Base-by-base conservation (phyloP, 37 sponge, comb jelly and placozoan species). In the Bolinopsis microptera region DNA sequence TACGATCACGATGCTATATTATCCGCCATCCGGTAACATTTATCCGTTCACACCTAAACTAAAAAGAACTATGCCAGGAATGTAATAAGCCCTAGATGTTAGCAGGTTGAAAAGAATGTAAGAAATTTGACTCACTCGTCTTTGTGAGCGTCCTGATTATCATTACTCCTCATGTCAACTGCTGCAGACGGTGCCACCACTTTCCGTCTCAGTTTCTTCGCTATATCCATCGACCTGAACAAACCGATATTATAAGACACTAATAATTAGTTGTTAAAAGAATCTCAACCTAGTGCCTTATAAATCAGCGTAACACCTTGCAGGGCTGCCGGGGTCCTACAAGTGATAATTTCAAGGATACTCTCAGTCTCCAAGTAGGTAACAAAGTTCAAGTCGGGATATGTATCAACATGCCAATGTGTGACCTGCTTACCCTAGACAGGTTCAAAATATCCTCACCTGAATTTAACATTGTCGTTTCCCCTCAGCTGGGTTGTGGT, bases 191-290 rank as follows among this genome's bases (percentile, higher is more conserved):
- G 80, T 21, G 80, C 32, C 1, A 77, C 35, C 21, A 77, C 80
- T 77, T 77, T 77, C 36, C 80, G 28, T 35, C 80, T 27, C 80
- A 77, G 32, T 3, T 32, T 27, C 37, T 27, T 32, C 16, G 80
- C 80, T 1, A 77, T 77, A 18, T 77, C 80, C 35, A 32, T 77
- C 27, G 80, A 32, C 32, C 80, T 77, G 80, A 77, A 77, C 61
- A 13, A 18, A 48, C 61, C 9, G 61, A n/a, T n/a, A n/a, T n/a
- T n/a, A n/a, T n/a, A n/a, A n/a, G n/a, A n/a, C n/a, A n/a, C n/a
- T n/a, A n/a, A n/a, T n/a, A n/a, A n/a, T n/a, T n/a, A n/a, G n/a
- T n/a, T n/a, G n/a, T n/a, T n/a, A n/a, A n/a, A n/a, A n/a, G n/a
- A n/a, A n/a, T n/a, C n/a, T n/a, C n/a, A n/a, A n/a, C n/a, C n/a